phyloP scores from a whole-genome alignment of 2,888 invertebrate species.

The Caenorhabditis zanzibari region DNA sequence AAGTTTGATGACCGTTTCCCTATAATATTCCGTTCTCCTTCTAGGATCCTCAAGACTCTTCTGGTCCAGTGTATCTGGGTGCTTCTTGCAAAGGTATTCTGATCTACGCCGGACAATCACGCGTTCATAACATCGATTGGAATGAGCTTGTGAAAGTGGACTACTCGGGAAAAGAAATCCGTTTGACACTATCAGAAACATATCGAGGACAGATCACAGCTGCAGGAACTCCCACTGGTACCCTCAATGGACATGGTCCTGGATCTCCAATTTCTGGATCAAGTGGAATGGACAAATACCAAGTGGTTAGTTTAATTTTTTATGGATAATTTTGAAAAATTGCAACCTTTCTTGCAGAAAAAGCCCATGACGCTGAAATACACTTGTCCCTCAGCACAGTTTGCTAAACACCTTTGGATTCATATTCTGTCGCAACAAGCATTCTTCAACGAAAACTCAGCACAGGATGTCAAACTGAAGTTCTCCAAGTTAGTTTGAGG shows the following conservation, averaged over 20 bases:
- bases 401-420: conserved; percentile 96
- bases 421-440: conserved; percentile 98
- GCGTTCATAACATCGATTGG: conserved; percentile 97
- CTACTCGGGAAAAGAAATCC: conserved; percentile 98
- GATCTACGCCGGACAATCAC: conserved; percentile 94
- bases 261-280: conserved; percentile 51
- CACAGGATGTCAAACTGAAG: conserved; percentile 75
- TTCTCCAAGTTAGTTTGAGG: conserved; percentile 76
- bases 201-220: conserved; percentile 57
- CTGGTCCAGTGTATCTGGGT: conserved; percentile 93
- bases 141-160: conserved; percentile 88
- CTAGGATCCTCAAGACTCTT: conserved; percentile 91
- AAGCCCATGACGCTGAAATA: conserved; percentile 88
- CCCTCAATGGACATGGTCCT: conserved; percentile 44
- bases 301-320: conserved; percentile 21
- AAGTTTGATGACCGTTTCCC: no score
- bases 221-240: conserved; percentile 33
- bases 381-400: conserved; percentile 93
- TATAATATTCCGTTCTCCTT: not conserved
- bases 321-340: not conserved
- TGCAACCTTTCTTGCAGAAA: conserved; percentile 41
- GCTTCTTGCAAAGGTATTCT: conserved; percentile 96
- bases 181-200: conserved; percentile 88
- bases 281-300: conserved; percentile 40
- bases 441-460: conserved; percentile 89